A percentile compares a stretch with the other conserved stretches of the same genome.
phyloP scores from a whole-genome alignment of 2,797 vertebrate species.

The Syngnathus acus region DNA sequence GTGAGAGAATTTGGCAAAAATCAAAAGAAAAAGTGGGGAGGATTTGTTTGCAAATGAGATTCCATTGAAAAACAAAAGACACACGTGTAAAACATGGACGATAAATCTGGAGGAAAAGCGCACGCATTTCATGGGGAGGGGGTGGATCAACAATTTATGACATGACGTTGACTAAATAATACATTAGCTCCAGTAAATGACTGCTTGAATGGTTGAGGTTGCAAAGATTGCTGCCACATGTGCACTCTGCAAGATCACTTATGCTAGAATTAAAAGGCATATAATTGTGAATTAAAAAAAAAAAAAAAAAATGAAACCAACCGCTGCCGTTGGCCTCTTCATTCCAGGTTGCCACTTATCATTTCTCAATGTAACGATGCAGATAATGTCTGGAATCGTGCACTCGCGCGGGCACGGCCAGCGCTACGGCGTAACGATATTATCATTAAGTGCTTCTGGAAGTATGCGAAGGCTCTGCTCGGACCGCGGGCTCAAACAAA shows the following conservation, averaged over 20 bases:
- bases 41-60: conserved; percentile 16
- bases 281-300: conserved; percentile 4
- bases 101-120: neutral
- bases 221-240: conserved; percentile 16
- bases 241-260: neutral
- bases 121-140: neutral
- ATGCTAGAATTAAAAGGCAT: conserved; percentile 3
- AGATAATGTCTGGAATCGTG: neutral
- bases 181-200: conserved; percentile 46
- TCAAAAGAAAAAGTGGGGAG: conserved; percentile 38
- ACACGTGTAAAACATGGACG: neutral
- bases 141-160: conserved; percentile 1
- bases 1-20: conserved; percentile 43
- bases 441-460: conserved; percentile 50
- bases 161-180: conserved; percentile 47
- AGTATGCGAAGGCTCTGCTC: conserved; percentile 31
- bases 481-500: conserved; percentile 41
- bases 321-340: neutral
- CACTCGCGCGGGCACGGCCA: neutral
- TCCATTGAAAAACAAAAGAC: neutral
- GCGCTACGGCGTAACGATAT: conserved; percentile 38
- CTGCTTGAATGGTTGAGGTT: conserved; percentile 37
- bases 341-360: neutral
- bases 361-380: neutral
- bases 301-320: too few relatives aligned